Evolutionary conservation across 92 coral and sea anemone genomes (phyloP).

Genomic region (Galaxea fascicularis): DNA sequence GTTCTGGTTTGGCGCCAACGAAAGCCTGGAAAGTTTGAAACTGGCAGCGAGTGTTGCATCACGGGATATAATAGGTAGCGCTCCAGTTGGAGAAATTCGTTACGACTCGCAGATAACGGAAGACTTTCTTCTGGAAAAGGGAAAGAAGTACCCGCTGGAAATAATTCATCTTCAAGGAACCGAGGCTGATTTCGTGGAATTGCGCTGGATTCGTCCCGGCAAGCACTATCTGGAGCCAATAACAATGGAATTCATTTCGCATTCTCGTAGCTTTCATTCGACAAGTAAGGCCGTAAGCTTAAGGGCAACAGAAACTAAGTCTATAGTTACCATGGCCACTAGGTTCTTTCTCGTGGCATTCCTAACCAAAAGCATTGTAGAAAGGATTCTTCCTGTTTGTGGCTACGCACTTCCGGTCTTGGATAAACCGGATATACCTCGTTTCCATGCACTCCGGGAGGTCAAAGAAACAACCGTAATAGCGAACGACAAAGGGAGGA

Average conservation of each 20-base stretch:
- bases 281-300: not conserved
- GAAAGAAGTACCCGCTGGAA: conserved; percentile 60
- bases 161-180: conserved; percentile 70
- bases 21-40: conserved; percentile 24
- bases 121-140: conserved; percentile 60
- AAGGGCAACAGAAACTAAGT: not conserved
- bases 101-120: conserved; percentile 56
- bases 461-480: conserved; percentile 25
- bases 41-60: conserved; percentile 54
- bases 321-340: not conserved
- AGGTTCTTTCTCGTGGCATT: conserved; percentile 67
- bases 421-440: conserved; percentile 26
- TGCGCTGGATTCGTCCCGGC: conserved; percentile 83
- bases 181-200: conserved; percentile 61
- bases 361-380: conserved; percentile 68
- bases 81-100: conserved; percentile 57
- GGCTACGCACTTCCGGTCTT: conserved; percentile 32
- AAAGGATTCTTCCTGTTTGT: conserved; percentile 66
- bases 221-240: conserved; percentile 54
- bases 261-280: not conserved
- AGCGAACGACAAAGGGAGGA: not conserved
- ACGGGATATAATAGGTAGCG: conserved; percentile 51
- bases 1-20: conserved; percentile 73
- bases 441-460: conserved; percentile 47
- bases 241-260: conserved; percentile 54